These are phyloP conservation scores for Sceloporus undulatus DNA, from an alignment of 2,113 vertebrate species.

Conservation along the genomic window DNA sequence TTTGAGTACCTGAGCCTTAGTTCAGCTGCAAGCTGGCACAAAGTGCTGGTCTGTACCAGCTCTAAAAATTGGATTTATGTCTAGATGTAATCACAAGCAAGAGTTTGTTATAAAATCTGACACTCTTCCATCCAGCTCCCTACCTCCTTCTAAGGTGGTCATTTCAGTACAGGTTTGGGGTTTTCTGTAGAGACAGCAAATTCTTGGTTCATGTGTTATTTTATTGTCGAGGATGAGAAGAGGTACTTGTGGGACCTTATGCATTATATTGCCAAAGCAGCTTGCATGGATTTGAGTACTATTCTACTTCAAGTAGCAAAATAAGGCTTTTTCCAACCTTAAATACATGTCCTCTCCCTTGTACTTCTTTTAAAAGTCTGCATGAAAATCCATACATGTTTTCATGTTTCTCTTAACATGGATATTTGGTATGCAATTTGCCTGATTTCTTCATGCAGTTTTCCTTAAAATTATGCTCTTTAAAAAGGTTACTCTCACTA, in stretches of 20 bases:
- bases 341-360: too few relatives aligned
- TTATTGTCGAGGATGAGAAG: background rate
- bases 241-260: background rate
- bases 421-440: background rate
- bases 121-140: background rate
- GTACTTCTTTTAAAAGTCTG: too few relatives aligned
- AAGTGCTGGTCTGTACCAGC: too few relatives aligned
- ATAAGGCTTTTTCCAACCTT: too few relatives aligned
- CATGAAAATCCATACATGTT: background rate
- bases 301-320: too few relatives aligned
- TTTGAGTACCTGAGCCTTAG: too few relatives aligned
- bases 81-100: background rate
- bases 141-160: background rate
- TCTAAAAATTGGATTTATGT: too few relatives aligned
- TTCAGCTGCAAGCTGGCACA: too few relatives aligned
- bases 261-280: too few relatives aligned
- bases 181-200: background rate
- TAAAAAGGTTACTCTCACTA: too few relatives aligned
- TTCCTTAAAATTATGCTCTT: too few relatives aligned
- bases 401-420: background rate
- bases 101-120: background rate
- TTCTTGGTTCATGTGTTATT: background rate
- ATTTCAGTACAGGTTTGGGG: background rate
- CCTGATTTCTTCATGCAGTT: background rate
- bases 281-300: too few relatives aligned